Evolutionary conservation across 2,888 invertebrate species (phyloP).

Genomic region (Philopedon plagiatum): DNA sequence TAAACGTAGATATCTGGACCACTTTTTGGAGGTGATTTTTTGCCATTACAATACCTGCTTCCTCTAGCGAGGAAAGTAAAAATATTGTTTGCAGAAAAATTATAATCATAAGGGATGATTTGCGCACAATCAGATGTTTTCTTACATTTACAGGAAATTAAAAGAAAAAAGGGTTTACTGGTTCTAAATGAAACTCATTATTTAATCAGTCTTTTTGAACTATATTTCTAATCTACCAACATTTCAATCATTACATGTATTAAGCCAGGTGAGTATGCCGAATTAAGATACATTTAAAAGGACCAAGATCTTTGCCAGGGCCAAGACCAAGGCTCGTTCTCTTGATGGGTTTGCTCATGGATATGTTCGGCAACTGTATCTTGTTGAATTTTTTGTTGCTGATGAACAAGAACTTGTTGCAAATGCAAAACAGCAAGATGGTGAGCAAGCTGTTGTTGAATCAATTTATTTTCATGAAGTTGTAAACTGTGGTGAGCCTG

Average conservation of each 20-base stretch:
- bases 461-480: slow-evolving; percentile 14
- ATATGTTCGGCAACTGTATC: slow-evolving; percentile 19
- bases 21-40: no score
- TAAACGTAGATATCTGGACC: no score
- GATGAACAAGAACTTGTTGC: slow-evolving; percentile 21
- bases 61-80: no score
- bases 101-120: no score
- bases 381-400: slow-evolving; percentile 23
- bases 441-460: slow-evolving; percentile 30
- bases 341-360: background rate
- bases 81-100: no score
- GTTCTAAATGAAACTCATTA: no score
- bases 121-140: no score
- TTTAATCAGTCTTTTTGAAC: background rate
- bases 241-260: background rate
- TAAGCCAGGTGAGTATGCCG: background rate
- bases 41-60: no score
- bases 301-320: background rate
- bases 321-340: background rate
- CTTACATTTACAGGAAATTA: no score
- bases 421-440: slow-evolving; percentile 30
- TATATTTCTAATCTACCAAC: background rate
- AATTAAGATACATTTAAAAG: background rate
- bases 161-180: no score
- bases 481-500: slow-evolving; percentile 16